Conservation (phyloP, 2,888 invertebrate species). For the Drosophila villosipedis region DNA sequence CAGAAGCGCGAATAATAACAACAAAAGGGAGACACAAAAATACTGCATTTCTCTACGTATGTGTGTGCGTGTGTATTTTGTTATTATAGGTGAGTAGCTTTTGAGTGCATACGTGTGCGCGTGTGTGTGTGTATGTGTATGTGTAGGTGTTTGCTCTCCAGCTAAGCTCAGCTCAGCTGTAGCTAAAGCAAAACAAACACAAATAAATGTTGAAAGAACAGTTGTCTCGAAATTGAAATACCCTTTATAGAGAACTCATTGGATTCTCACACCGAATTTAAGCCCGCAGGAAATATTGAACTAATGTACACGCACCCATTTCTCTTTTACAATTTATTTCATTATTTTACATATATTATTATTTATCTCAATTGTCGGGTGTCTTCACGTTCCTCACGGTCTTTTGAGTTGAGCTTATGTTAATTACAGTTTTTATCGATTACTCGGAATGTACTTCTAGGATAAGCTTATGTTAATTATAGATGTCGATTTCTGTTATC, state of each 20-base stretch:
- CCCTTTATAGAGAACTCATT: background rate
- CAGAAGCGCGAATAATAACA: slow-evolving; percentile 21
- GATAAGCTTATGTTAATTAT: background rate
- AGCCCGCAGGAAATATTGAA: background rate
- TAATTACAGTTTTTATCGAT: background rate
- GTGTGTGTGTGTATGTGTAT: slow-evolving; percentile 32
- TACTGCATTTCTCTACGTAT: slow-evolving; percentile 14
- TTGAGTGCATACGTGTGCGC: slow-evolving; percentile 24
- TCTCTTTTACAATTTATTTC: background rate
- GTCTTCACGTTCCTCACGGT: background rate
- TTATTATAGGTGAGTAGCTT: slow-evolving; percentile 60
- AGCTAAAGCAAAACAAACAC: slow-evolving; percentile 35
- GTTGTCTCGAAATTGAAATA: background rate
- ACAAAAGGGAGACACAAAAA: slow-evolving; percentile 17
- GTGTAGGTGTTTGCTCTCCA: slow-evolving; percentile 45
- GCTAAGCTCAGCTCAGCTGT: slow-evolving; percentile 53
- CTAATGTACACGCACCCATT: background rate
- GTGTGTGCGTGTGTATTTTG: slow-evolving; percentile 14
- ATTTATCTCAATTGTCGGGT: background rate
- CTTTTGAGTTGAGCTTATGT: background rate
- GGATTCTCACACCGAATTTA: background rate
- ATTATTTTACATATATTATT: background rate
- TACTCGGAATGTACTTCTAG: background rate
- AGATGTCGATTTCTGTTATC: background rate
- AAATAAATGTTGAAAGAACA: slow-evolving; percentile 6